A percentile compares a stretch with the other conserved stretches of the same genome.
Evolutionary conservation across 2,113 vertebrate species (phyloP).

Genomic region (Carlito syrichta): DNA sequence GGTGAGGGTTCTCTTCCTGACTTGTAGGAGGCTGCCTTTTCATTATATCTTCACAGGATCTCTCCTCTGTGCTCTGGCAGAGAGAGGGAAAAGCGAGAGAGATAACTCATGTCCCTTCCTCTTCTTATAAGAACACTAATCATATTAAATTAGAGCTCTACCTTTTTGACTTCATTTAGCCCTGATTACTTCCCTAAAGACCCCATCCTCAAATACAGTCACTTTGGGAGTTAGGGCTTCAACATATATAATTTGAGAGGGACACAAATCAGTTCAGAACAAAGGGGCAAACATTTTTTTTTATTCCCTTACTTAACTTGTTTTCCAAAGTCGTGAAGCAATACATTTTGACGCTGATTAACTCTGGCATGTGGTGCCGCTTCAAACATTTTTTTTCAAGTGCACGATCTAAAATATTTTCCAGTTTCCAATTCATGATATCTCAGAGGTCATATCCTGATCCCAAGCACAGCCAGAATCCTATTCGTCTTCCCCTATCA

Average conservation of each 20-base stretch:
- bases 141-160: not conserved
- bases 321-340: slow-evolving; percentile 14
- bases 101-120: not conserved
- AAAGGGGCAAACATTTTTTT: slow-evolving; percentile 24
- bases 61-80: not conserved
- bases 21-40: not conserved
- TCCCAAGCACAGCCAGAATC: slow-evolving; percentile 66
- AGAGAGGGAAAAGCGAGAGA: not conserved
- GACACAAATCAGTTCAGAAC: not conserved
- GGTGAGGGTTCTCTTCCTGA: not conserved
- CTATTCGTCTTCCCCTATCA: slow-evolving; percentile 71
- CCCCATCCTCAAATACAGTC: not conserved
- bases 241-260: not conserved
- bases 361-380: slow-evolving; percentile 49
- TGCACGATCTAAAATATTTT: slow-evolving; percentile 61
- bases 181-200: not conserved
- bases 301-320: not conserved
- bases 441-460: slow-evolving; percentile 65
- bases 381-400: slow-evolving; percentile 69
- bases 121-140: not conserved
- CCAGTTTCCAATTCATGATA: slow-evolving; percentile 52
- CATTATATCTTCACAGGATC: not conserved
- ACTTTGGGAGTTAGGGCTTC: not conserved
- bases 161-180: not conserved
- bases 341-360: slow-evolving; percentile 64